Evolutionary conservation across 1,140 invertebrate genomes (phyloP).

Genomic region (Camponotus floridanus): DNA sequence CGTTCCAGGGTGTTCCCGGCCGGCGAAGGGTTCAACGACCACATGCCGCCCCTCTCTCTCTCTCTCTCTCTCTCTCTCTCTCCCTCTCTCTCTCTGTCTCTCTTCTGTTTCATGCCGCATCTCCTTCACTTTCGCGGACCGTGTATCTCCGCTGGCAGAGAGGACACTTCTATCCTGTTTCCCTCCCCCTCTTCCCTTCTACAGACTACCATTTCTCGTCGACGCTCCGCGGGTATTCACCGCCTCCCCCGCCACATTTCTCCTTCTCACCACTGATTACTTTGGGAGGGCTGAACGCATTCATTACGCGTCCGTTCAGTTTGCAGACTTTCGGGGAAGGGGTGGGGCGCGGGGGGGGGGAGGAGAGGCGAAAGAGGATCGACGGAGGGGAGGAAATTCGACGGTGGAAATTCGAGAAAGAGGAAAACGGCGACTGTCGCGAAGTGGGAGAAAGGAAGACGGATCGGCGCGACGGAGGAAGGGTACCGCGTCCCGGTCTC

Average conservation of each 20-base stretch:
- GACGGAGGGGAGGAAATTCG: constrained; percentile 52
- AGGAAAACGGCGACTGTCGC: constrained; percentile 60
- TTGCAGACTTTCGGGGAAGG: constrained; percentile 72
- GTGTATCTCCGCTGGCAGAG: constrained; percentile 45
- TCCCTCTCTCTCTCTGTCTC: not conserved
- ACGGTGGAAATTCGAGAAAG: constrained; percentile 64
- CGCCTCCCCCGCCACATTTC: not conserved
- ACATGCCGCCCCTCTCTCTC: constrained; percentile 30
- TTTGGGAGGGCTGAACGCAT: constrained; percentile 75
- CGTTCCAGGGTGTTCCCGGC: constrained; percentile 73
- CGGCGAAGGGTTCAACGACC: constrained; percentile 77
- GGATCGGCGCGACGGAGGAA: constrained; percentile 81
- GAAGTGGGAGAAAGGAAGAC: constrained; percentile 66
- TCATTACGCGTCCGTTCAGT: constrained; percentile 79
- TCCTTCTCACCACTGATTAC: constrained; percentile 58
- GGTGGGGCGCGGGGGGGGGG: constrained; percentile 32
- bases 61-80: too few species aligned
- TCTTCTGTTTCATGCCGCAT: constrained; percentile 19
- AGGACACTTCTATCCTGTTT: constrained; percentile 62
- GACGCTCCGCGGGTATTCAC: not conserved
- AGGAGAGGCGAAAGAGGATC: constrained; percentile 23
- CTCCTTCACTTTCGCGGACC: constrained; percentile 59
- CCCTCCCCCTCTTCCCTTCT: constrained; percentile 46
- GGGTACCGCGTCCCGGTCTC: constrained; percentile 27
- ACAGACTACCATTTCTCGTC: not conserved